Percentiles rank a stretch among this genome's conserved stretches.
Evolutionary conservation across 2,888 invertebrate genomes (phyloP).

Genomic region (Drosophila cognata): DNA sequence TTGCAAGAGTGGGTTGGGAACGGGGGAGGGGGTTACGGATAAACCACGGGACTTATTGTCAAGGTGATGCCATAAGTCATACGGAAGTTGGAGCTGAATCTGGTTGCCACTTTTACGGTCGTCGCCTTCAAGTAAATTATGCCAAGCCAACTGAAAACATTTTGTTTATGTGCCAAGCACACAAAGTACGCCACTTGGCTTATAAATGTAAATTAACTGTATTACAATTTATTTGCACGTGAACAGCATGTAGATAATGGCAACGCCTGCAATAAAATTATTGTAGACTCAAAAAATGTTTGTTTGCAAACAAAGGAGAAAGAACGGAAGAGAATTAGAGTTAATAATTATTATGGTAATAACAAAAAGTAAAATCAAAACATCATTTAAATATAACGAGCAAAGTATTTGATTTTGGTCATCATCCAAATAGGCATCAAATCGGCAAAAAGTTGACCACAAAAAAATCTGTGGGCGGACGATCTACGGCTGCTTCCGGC

Average conservation of each 20-base stretch:
- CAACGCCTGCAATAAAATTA: not conserved
- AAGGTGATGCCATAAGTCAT: slow-evolving; percentile 79
- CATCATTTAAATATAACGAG: slow-evolving; percentile 30
- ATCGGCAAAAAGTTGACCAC: slow-evolving; percentile 14
- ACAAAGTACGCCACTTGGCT: slow-evolving; percentile 10
- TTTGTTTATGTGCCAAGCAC: slow-evolving; percentile 56
- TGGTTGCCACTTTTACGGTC: slow-evolving; percentile 35
- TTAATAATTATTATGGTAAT: slow-evolving; percentile 32
- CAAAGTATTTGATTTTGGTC: slow-evolving; percentile 55
- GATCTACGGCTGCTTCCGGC: no score
- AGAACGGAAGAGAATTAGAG: slow-evolving; percentile 64
- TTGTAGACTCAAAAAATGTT: not conserved
- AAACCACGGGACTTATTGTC: slow-evolving; percentile 76
- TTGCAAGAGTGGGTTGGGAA: not conserved
- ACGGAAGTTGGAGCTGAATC: slow-evolving; percentile 19
- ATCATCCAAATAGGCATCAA: slow-evolving; percentile 25
- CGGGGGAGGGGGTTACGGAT: slow-evolving; percentile 34
- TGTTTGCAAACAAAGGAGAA: slow-evolving; percentile 53
- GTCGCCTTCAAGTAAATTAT: slow-evolving; percentile 59
- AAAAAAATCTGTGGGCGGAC: no score
- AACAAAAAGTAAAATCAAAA: slow-evolving; percentile 40
- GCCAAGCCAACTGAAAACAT: slow-evolving; percentile 46
- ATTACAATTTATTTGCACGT: slow-evolving; percentile 36
- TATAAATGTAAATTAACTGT: slow-evolving; percentile 47
- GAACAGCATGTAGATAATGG: slow-evolving; percentile 16